phyloP scores from a whole-genome alignment of 2,113 vertebrate genomes.

The Hiodon alosoides region DNA sequence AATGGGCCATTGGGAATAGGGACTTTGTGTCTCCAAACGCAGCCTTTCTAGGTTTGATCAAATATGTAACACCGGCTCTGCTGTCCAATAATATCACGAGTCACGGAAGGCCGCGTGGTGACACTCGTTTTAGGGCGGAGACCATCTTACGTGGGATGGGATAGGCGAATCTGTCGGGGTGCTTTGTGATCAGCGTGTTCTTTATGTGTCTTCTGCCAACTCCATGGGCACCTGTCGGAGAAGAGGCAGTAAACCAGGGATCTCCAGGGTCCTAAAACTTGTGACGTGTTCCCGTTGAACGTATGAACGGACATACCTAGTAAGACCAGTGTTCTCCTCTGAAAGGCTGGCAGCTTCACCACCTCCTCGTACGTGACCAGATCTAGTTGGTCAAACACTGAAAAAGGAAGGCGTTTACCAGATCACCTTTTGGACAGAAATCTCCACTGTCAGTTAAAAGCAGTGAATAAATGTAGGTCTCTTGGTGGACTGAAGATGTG shows the following conservation, averaged over 20 bases:
- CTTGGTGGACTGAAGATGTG: not conserved
- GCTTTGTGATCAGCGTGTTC: slow-evolving; percentile 97
- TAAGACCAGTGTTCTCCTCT: slow-evolving; percentile 97
- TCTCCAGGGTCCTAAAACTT: not conserved
- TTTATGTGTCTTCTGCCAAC: slow-evolving; percentile 97
- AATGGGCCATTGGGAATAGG: not conserved
- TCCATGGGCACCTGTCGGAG: slow-evolving; percentile 82
- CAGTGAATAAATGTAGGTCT: too few species aligned
- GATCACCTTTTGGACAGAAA: not conserved
- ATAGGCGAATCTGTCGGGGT: slow-evolving; percentile 94
- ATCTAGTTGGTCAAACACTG: slow-evolving; percentile 99
- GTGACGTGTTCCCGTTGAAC: not conserved
- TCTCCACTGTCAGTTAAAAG: not conserved
- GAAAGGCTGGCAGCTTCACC: slow-evolving; percentile 94
- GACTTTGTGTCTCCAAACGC: too few species aligned
- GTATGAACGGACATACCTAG: slow-evolving; percentile 69
- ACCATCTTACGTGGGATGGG: slow-evolving; percentile 92
- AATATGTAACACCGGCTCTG: not conserved
- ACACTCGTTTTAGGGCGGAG: not conserved
- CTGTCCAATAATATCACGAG: too few species aligned
- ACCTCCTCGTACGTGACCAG: slow-evolving; percentile 98
- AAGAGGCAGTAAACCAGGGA: slow-evolving; percentile 5
- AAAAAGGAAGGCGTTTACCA: slow-evolving; percentile 39
- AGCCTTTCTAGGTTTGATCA: not conserved
- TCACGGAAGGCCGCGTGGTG: not conserved